Evolutionary conservation across 2,113 vertebrate species (phyloP), one percentile per base, ranked within the genome.

Genomic region (Hydrochoerus hydrochaeris): DNA sequence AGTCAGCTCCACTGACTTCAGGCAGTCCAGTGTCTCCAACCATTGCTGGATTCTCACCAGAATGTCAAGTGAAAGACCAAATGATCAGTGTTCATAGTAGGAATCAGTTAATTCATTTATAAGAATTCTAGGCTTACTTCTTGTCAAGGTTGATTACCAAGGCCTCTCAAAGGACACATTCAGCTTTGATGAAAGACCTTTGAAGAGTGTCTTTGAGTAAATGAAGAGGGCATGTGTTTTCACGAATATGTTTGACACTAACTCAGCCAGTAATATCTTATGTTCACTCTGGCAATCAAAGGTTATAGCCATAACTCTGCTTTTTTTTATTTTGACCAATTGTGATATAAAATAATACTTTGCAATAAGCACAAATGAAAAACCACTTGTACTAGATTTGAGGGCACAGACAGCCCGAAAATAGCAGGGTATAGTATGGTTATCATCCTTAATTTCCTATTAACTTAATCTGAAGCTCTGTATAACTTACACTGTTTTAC

Each of bases 41-140:
- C 82, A 38, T 65, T 57, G 30, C 54, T 24, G 44, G 77, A 30
- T 78, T 85, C 91, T 82, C 88, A 71, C 52, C 83, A 58, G 35
- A 85, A 84, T 82, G 77, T 54, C 92, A 95, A 24, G 67, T n/a
- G 26, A 87, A 94, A 86, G 81, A 77, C 94, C 65, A 46, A 83
- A 86, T 5, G 5, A 46, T 71, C 38, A 0, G 7, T 35, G 28
- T 85, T 54, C 77, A 6, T 4, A 75, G 77, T 19, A 73, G 71
- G 77, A 91, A 75, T 60, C 10, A 67, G 52, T 38, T 62, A 38
- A 71, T 85, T 78, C 93, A 85, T 83, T 92, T 54, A 52, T 41
- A 65, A 78, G 63, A 82, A 73, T 94, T 71, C 85, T 60, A 82
- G 63, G 90, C 71, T 91, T 85, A 41, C 80, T 95, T 75, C 86